Evolutionary conservation across 2,797 vertebrate species (phyloP).

Genomic region (Spondyliosoma cantharus): DNA sequence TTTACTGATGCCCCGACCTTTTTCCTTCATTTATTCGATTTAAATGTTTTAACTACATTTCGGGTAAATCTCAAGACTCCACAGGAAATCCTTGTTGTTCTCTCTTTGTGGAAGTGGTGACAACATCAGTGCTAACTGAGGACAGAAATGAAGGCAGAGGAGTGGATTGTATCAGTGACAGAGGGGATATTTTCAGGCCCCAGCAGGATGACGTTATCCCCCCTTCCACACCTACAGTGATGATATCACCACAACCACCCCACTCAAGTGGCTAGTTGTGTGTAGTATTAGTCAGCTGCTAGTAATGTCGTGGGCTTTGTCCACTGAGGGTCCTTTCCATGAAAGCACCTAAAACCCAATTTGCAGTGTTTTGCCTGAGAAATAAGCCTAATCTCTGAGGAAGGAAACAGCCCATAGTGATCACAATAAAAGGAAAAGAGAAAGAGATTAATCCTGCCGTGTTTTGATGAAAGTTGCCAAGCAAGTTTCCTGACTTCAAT

Average conservation of each 20-base stretch:
- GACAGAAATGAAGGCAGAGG: background rate
- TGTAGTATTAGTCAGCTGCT: conserved; percentile 19
- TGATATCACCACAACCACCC: conserved; percentile 56
- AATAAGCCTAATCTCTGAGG: background rate
- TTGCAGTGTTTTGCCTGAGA: background rate
- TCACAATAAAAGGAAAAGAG: background rate
- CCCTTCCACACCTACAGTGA: conserved; percentile 38
- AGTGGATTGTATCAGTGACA: conserved; percentile 27
- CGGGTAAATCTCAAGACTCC: background rate
- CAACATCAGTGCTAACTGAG: conserved; percentile 29
- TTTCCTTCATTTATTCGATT: background rate
- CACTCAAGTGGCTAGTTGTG: background rate
- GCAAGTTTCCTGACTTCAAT: conserved; percentile 11
- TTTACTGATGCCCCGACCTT: background rate
- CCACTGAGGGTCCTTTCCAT: background rate
- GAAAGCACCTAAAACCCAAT: background rate
- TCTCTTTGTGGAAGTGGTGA: conserved; percentile 26
- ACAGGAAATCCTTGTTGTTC: background rate
- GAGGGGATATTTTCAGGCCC: conserved; percentile 36
- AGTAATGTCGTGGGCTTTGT: background rate
- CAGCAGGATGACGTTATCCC: conserved; percentile 47
- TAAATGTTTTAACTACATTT: background rate
- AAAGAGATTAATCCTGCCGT: background rate
- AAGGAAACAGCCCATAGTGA: background rate
- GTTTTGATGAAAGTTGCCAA: background rate